These are phyloP conservation scores for Melanotaenia nigrans DNA, from an alignment of 2,797 vertebrate species.

Conservation along the genomic window DNA sequence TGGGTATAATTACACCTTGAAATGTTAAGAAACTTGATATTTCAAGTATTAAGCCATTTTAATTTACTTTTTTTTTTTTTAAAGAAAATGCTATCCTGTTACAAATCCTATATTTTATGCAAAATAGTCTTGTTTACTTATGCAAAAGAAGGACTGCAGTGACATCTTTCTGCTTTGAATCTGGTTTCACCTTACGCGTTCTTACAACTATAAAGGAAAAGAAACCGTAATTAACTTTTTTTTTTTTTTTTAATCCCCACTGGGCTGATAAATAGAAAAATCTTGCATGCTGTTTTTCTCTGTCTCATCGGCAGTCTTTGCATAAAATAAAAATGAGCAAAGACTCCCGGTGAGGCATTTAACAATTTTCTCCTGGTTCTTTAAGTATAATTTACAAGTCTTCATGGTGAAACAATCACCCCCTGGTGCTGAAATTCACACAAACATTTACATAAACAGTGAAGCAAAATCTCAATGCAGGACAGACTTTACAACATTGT, in stretches of 20 bases:
- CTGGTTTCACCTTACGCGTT: background rate
- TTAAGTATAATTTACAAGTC: constrained; percentile 27
- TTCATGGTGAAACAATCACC: constrained; percentile 27
- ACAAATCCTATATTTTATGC: background rate
- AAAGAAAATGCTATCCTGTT: background rate
- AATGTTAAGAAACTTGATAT: constrained; percentile 3
- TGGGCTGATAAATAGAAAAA: constrained; percentile 1
- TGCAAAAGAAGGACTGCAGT: background rate
- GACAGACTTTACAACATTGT: constrained; percentile 26
- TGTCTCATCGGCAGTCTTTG: constrained; percentile 24
- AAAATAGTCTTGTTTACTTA: background rate
- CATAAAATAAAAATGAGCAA: constrained; percentile 30
- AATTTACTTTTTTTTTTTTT: background rate
- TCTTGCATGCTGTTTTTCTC: constrained; percentile 29
- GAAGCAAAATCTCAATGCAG: constrained; percentile 27
- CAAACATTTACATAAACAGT: constrained; percentile 4
- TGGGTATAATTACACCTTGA: background rate
- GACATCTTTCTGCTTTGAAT: background rate
- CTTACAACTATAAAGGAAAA: background rate
- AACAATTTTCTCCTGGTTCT: constrained; percentile 5
- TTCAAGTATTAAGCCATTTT: background rate
- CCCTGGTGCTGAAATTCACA: constrained; percentile 30
- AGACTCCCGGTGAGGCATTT: constrained; percentile 19
- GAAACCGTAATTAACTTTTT: no score
- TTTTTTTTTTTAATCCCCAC: background rate